Evolutionary conservation across 2,797 vertebrate species (phyloP).

Genomic region (Pitangus sulphuratus): DNA sequence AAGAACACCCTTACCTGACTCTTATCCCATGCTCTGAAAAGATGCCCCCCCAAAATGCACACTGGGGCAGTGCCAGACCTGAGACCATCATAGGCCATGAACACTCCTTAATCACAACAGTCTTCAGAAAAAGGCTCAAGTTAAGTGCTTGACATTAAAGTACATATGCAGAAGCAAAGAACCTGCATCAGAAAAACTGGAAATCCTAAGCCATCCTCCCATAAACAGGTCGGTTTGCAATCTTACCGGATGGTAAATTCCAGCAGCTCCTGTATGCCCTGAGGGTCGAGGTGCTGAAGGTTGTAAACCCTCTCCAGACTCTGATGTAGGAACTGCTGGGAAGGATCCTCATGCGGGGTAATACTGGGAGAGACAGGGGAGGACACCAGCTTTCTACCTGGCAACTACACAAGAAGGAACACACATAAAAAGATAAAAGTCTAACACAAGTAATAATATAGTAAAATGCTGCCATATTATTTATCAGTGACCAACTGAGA

Average conservation of each 20-base stretch:
- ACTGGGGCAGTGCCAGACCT: neutral
- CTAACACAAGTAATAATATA: neutral
- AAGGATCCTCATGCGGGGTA: constrained; percentile 86
- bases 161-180: neutral
- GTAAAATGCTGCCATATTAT: neutral
- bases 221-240: rapidly evolving
- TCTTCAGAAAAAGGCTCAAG: neutral
- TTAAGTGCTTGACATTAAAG: neutral
- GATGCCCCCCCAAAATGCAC: neutral
- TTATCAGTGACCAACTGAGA: neutral
- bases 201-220: neutral
- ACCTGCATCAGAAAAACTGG: rapidly evolving
- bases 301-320: constrained; percentile 89
- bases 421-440: neutral
- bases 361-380: constrained; percentile 76
- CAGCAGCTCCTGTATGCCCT: constrained; percentile 91
- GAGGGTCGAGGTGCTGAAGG: constrained; percentile 90
- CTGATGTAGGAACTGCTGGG: constrained; percentile 92
- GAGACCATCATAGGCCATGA: neutral
- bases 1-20: neutral
- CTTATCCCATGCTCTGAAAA: neutral
- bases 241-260: constrained; percentile 92
- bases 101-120: neutral
- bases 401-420: constrained; percentile 78
- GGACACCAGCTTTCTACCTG: constrained; percentile 85